A percentile compares a stretch with the other conserved stretches of the same genome.
These are phyloP conservation scores for Stenolophus ochropezus DNA, from an alignment of 2,888 invertebrate genomes.

Conservation along the genomic window DNA sequence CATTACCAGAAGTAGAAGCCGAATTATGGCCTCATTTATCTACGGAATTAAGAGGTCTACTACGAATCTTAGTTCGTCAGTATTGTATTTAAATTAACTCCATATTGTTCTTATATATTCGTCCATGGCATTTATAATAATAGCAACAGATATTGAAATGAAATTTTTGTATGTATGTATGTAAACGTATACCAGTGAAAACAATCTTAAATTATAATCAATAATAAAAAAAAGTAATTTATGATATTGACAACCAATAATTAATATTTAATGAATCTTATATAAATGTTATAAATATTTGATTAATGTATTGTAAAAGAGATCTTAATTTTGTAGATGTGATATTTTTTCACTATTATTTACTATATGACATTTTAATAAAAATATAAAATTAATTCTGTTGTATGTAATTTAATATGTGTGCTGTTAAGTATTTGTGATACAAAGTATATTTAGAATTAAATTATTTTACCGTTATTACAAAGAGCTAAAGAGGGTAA, in stretches of 20 bases:
- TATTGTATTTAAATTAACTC: slow-evolving; percentile 45
- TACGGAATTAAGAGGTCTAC: slow-evolving; percentile 77
- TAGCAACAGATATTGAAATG: not conserved
- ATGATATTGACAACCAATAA: slow-evolving; percentile 9
- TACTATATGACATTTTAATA: not conserved
- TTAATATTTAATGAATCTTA: slow-evolving; percentile 5
- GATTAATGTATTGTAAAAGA: not conserved
- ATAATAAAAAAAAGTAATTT: not conserved
- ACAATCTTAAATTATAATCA: not conserved
- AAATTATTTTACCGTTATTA: not conserved
- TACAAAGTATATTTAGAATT: not conserved
- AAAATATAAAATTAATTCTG: not conserved
- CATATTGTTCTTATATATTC: slow-evolving; percentile 11
- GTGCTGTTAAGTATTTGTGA: not conserved
- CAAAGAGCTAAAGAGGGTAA: not conserved
- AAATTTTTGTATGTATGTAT: not conserved
- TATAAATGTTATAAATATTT: not conserved
- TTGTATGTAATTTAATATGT: not conserved
- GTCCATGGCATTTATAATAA: slow-evolving; percentile 29
- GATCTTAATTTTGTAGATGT: slow-evolving; percentile 17
- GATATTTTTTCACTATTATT: slow-evolving; percentile 34
- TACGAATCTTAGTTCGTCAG: slow-evolving; percentile 72
- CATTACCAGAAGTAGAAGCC: slow-evolving; percentile 77
- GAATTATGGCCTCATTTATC: slow-evolving; percentile 78
- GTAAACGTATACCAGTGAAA: not conserved